phyloP scores from a whole-genome alignment of 2,888 invertebrate genomes.

The Sussaba pulchella region DNA sequence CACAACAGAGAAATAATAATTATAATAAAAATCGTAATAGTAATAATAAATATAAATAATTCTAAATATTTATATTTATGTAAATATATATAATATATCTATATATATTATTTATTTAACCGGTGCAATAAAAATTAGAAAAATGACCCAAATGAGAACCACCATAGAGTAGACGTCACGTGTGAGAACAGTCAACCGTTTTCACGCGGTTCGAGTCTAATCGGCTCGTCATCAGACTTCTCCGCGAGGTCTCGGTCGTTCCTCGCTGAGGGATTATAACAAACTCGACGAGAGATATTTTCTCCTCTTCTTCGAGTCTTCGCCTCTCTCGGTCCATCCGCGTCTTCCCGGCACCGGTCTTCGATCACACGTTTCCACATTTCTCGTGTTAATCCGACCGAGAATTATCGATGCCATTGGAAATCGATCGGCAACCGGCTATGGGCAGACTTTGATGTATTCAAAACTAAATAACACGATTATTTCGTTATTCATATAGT shows the following conservation, averaged over 20 bases:
- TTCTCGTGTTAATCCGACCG: neutral
- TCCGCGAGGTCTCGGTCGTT: slow-evolving; percentile 32
- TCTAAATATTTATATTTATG: too few species aligned
- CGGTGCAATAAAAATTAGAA: too few species aligned
- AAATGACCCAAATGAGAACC: too few species aligned
- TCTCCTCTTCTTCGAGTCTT: neutral
- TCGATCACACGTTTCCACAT: slow-evolving; percentile 5
- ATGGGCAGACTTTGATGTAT: too few species aligned
- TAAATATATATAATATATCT: too few species aligned
- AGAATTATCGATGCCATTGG: slow-evolving; percentile 9
- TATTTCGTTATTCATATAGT: too few species aligned
- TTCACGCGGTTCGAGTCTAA: slow-evolving; percentile 61
- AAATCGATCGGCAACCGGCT: neutral
- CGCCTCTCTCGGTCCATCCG: neutral
- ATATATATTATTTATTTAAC: too few species aligned
- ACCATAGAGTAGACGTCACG: too few species aligned
- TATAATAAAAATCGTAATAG: too few species aligned
- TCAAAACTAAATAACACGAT: too few species aligned
- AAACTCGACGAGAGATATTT: slow-evolving; percentile 31
- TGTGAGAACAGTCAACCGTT: slow-evolving; percentile 44
- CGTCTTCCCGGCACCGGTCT: neutral
- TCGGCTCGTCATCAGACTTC: slow-evolving; percentile 60
- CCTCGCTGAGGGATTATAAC: slow-evolving; percentile 38
- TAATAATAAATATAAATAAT: too few species aligned
- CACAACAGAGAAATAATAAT: too few species aligned